These are phyloP conservation scores for Tetrax tetrax DNA, from an alignment of 2,113 vertebrate species.

Conservation along the genomic window DNA sequence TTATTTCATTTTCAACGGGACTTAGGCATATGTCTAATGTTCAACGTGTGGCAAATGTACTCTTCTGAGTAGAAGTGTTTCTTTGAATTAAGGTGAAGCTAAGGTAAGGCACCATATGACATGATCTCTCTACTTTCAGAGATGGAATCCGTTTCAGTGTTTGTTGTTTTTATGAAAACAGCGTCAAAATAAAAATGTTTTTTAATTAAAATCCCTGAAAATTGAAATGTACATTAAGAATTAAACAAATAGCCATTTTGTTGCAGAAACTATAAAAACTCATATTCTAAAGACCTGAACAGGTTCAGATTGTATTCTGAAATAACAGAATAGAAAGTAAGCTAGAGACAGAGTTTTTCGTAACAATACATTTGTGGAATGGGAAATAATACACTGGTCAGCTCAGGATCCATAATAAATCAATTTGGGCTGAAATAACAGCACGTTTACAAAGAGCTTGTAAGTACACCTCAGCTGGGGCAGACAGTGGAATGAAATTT, in stretches of 20 bases:
- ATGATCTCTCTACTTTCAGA: background rate
- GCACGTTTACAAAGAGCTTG: background rate
- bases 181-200: background rate
- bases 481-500: conserved; percentile 11
- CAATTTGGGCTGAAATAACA: background rate
- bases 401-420: background rate
- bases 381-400: background rate
- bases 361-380: background rate
- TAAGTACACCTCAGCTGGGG: background rate
- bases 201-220: background rate
- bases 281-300: background rate
- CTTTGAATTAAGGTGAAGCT: background rate
- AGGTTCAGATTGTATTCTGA: background rate
- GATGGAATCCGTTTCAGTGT: background rate
- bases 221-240: background rate
- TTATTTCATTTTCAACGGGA: background rate
- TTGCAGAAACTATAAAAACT: background rate
- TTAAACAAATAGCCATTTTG: background rate
- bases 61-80: background rate
- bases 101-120: background rate
- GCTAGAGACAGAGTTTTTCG: background rate
- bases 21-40: background rate
- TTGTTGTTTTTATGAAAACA: background rate
- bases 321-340: background rate
- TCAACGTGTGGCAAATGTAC: background rate